These are phyloP conservation scores for Coleophora flavipennella DNA, from an alignment of 2,888 invertebrate genomes.

Conservation along the genomic window DNA sequence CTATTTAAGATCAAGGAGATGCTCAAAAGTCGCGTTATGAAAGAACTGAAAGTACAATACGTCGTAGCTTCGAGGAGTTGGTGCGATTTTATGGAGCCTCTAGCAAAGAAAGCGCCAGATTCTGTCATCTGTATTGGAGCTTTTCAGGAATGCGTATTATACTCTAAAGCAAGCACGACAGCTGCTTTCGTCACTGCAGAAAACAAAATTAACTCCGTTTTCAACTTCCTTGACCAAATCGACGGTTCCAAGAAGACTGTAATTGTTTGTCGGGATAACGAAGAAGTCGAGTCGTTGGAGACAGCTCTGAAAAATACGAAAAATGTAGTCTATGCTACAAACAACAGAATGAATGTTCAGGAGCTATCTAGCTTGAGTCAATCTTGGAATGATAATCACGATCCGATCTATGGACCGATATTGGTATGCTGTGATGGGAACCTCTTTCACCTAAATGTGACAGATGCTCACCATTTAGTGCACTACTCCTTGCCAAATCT, in stretches of 20 bases:
- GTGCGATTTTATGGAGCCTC: conserved; percentile 71
- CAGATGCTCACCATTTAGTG: conserved; percentile 77
- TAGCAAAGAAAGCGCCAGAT: conserved; percentile 69
- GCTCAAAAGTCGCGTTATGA: conserved; percentile 48
- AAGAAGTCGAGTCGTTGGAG: conserved; percentile 64
- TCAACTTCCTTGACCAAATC: conserved; percentile 61
- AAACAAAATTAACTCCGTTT: conserved; percentile 51
- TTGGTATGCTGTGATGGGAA: conserved; percentile 80
- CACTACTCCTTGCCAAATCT: conserved; percentile 79
- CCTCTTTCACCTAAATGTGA: conserved; percentile 74
- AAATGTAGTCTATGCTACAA: conserved; percentile 36
- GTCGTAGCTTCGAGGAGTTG: conserved; percentile 76
- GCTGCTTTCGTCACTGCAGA: conserved; percentile 45
- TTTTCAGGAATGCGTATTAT: conserved; percentile 82
- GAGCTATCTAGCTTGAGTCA: conserved; percentile 48
- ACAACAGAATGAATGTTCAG: conserved; percentile 47
- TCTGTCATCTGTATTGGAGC: conserved; percentile 80
- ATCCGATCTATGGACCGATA: conserved; percentile 56
- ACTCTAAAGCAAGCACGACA: conserved; percentile 67
- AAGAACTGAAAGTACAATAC: conserved; percentile 68
- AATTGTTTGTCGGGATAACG: conserved; percentile 73
- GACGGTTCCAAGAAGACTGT: conserved; percentile 67
- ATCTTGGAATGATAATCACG: conserved; percentile 46
- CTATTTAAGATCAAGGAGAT: conserved; percentile 52
- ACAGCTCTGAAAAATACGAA: conserved; percentile 27